These are phyloP conservation scores for Drosophila hawaiiensis DNA, from an alignment of 2,888 invertebrate species.

Conservation along the genomic window DNA sequence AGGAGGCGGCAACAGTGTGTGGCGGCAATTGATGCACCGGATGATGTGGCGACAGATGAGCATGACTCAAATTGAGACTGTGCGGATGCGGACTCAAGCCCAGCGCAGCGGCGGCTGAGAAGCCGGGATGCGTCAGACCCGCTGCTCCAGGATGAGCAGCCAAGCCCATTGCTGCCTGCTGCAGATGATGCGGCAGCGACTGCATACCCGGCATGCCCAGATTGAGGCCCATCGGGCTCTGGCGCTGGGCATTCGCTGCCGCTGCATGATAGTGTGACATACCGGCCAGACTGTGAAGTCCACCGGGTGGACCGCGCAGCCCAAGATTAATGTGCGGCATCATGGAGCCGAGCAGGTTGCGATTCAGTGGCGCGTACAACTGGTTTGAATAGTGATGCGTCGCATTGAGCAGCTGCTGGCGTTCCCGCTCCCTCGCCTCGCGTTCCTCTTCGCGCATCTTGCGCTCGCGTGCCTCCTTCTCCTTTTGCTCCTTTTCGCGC, in stretches of 20 bases:
- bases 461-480: conserved; percentile 84
- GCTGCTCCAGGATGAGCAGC: conserved; percentile 77
- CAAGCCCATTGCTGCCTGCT: conserved; percentile 81
- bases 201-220: conserved; percentile 82
- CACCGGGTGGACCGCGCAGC: conserved; percentile 81
- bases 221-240: conserved; percentile 84
- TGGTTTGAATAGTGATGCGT: conserved; percentile 85
- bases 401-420: conserved; percentile 84
- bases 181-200: conserved; percentile 82
- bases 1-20: conserved; percentile 70
- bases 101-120: conserved; percentile 82
- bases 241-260: conserved; percentile 83
- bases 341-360: conserved; percentile 84
- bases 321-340: conserved; percentile 83
- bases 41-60: conserved; percentile 84
- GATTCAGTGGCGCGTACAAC: conserved; percentile 82
- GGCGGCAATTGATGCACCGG: conserved; percentile 82
- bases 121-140: conserved; percentile 82
- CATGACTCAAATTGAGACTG: conserved; percentile 82
- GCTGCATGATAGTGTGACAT: conserved; percentile 85
- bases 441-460: conserved; percentile 86
- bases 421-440: conserved; percentile 84
- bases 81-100: conserved; percentile 83
- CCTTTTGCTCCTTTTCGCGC: conserved; percentile 84
- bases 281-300: conserved; percentile 82